Evolutionary conservation across 2,888 invertebrate genomes (phyloP), one percentile per base, ranked within the genome.

Genomic region (Schizotus pectinicornis): DNA sequence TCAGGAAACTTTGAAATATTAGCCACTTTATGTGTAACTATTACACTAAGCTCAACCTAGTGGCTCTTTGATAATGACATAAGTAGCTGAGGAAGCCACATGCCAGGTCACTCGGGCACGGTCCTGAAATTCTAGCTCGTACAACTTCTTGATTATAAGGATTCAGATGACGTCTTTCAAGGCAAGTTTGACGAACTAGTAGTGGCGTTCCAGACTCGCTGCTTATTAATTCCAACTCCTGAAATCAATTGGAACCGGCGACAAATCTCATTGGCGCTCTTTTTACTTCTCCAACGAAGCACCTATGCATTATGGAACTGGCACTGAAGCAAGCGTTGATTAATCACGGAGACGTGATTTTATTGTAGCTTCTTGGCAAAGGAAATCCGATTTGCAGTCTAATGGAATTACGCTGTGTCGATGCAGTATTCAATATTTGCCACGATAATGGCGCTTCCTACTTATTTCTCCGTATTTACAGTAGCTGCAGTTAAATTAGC

Each of bases 121-220:
- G 30, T 46, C 22, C 37, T 43, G 51, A 56, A 50, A 43, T 55
- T 48, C 56, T 43, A 33, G 49, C 50, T 50, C 48, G 49, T 11
- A 11, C 37, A 56, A 56, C 56, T 56, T 50, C 56, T 56, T 56
- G 56, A 56, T 56, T 56, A 56, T 45, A 45, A 34, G 41, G 50
- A 42, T 50, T 56, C 43, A 14, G 43, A 31, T 39, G 33, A 46
- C 43, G 46, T 46, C 48, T 48, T 30, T 30, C 45, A 35, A 9
- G 11, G 56, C 49, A 55, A 56, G 41, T 56, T 50, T 34, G 42
- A 42, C 50, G 14, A 56, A 49, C 48, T 49, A 14, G 22, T 41
- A 32, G 22, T 41, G 35, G 49, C 34, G 34, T 51, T 51, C 42
- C 36, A 51, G 36, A 13, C 31, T 30, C 43, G 7, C 11, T 51